Base-by-base conservation (phyloP, 2,888 invertebrate genomes). In the Ischnus inquisitorius region DNA sequence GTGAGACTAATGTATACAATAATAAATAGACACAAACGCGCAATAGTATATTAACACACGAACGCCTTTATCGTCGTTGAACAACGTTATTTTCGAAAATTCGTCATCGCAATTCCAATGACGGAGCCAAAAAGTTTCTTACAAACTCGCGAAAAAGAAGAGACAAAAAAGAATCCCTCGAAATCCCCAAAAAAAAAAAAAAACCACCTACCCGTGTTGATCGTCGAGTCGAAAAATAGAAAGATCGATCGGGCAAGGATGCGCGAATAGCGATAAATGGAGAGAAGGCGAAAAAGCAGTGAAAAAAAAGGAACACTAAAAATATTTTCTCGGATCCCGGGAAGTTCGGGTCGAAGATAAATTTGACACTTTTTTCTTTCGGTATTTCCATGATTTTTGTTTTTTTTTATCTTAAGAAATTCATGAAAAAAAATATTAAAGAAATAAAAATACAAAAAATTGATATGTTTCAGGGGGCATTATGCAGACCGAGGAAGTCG, bases 401-500 rank as follows among this genome's bases (percentile, higher is more conserved):
- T 16, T 48, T 28, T 62, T n/a, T 39, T 62, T 12, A n/a, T n/a
- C n/a, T n/a, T n/a, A n/a, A 10, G 64, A 62, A 51, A 51, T 28
- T 12, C 16, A 16, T 68, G 51, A 12, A 28, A 16, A 3, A 69
- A 69, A 69, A 34, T 12, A 16, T 69, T 78, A 62, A 67, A 46
- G 46, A 68, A 75, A 74, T 57, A 14, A 51, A 57, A 19, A 69
- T 19, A 25, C 46, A 3, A 19, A 64, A 16, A 41, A n/a, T 78
- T 68, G 74, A 87, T 34, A 79, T 80, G 79, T 86, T 89, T n/a
- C 88, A 93, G 93, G 93, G 93, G 93, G 93, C 92, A 94, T 93
- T 93, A 94, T 94, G 93, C 93, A 93, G 91, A 94, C 93, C 89
- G 93, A 93, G 91, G 93, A 93, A 92, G 91, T 93, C 90, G 92